Evolutionary conservation across 2,797 vertebrate species (phyloP), one percentile per base, ranked within the genome.

Genomic region (Erpetoichthys calabaricus): DNA sequence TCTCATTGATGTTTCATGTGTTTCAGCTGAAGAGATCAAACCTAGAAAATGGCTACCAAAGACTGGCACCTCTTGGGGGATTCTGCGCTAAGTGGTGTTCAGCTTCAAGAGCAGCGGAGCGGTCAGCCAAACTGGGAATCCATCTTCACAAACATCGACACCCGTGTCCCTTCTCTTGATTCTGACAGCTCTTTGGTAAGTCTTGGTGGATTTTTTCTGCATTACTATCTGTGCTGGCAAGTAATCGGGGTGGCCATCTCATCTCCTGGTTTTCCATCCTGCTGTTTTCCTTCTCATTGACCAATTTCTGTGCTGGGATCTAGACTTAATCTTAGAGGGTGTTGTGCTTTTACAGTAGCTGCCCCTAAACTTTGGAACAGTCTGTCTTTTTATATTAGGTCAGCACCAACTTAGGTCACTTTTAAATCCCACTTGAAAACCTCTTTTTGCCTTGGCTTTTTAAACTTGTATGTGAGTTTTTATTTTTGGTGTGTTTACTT

Each of bases 81-180:
- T 25, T 51, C 45, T 45, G 49, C 41, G n/a, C 0, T n/a, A 54
- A 59, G 64, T 55, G 57, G 53, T 50, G 47, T 49, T 9, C 45
- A 58, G 60, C 44, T 44, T 50, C 51, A 62, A 44, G 3, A 59
- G 53, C 62, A 47, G 6, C 42, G 47, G 45, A 6, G 5, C 45
- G 58, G 44, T 43, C 10, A 56, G 1, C 62, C 65, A 52, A 61
- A 70, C 3, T 86, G 80, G 78, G 79, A 73, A 51, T 62, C 70
- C n/a, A 69, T 87, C 61, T 68, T 83, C 0, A 60, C 83, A 65
- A 69, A 72, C 3, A 73, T 87, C 52, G 82, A 71, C 64, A 75
- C 78, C 4, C 75, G 81, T 6, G 71, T 89, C 50, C 89, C 88
- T 0, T 83, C 81, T 8, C 67, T 89, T 50, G 83, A 87, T 56